phyloP scores from a whole-genome alignment of 30 jellyfish, hydroid and myxozoan genomes.

The Chrysaora quinquecirrha region DNA sequence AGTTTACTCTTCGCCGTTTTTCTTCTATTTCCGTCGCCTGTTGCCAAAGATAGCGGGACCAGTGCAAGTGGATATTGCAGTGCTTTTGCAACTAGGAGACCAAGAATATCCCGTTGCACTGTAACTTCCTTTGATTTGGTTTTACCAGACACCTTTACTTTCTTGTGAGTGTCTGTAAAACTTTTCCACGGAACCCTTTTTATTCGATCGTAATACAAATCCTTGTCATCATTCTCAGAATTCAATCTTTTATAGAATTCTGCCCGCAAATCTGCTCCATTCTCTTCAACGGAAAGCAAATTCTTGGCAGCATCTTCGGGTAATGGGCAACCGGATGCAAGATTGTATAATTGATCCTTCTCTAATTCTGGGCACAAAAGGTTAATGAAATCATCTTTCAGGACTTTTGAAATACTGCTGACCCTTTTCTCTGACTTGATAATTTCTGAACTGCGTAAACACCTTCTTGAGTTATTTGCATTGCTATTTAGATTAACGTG shows the following conservation, averaged over 20 bases:
- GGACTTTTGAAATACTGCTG: no score
- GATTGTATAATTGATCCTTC: conserved; percentile 26
- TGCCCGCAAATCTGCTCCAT: conserved; percentile 15
- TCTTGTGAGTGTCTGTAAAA: conserved; percentile 55
- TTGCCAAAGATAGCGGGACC: no score
- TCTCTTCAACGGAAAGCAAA: conserved; percentile 15
- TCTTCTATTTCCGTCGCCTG: no score
- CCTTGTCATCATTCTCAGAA: conserved; percentile 31
- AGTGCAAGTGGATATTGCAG: no score
- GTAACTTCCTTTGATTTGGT: no score
- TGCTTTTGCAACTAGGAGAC: no score
- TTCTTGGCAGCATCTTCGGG: conserved; percentile 32
- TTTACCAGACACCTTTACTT: conserved; percentile 42
- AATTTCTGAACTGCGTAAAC: no score
- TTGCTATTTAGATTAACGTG: conserved; percentile 3
- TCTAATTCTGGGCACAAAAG: conserved; percentile 26
- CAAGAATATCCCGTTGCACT: no score
- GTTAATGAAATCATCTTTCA: conserved; percentile 36
- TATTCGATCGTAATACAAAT: conserved; percentile 28
- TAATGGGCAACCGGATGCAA: conserved; percentile 54
- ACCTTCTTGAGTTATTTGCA: no score
- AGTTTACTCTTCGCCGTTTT: conserved; percentile 38
- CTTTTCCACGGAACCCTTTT: no score
- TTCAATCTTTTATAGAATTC: no score
- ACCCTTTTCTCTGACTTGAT: no score